phyloP scores from a whole-genome alignment of 2,797 vertebrate species.

The Staurois parvus region DNA sequence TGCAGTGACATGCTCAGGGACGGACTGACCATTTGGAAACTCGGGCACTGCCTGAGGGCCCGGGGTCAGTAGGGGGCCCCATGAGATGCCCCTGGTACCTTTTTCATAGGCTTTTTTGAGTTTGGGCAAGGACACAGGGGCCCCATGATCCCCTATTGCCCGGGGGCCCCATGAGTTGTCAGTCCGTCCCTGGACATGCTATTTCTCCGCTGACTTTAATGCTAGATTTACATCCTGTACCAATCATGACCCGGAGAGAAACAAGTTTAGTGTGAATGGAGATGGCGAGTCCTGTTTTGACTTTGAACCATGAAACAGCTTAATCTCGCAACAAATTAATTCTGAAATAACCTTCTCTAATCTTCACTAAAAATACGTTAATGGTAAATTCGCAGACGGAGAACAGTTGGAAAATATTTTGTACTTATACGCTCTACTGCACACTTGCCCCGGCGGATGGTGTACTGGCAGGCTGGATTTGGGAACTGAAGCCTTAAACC shows the following conservation, averaged over 20 bases:
- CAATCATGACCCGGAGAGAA: background rate
- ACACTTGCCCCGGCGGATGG: background rate
- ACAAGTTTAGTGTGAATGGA: background rate
- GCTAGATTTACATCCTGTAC: background rate
- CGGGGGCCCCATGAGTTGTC: no score
- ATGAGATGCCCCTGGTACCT: no score
- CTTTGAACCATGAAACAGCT: background rate
- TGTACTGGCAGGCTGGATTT: constrained; percentile 4
- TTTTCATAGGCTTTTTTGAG: no score
- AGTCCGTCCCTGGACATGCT: no score
- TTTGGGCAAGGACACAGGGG: no score
- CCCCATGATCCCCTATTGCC: no score
- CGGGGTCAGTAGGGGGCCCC: no score
- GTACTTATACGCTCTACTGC: constrained; percentile 16
- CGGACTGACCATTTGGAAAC: no score
- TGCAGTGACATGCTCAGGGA: no score
- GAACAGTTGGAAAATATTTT: constrained; percentile 34
- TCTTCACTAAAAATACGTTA: background rate
- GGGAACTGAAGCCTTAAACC: background rate
- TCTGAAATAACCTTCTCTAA: constrained; percentile 42
- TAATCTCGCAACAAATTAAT: constrained; percentile 42
- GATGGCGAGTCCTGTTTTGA: constrained; percentile 2
- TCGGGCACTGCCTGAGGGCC: no score
- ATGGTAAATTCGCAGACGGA: constrained; percentile 11
- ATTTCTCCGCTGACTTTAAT: background rate